Evolutionary conservation across 1,140 invertebrate species (phyloP).

Genomic region (Drosophila kikkawai): DNA sequence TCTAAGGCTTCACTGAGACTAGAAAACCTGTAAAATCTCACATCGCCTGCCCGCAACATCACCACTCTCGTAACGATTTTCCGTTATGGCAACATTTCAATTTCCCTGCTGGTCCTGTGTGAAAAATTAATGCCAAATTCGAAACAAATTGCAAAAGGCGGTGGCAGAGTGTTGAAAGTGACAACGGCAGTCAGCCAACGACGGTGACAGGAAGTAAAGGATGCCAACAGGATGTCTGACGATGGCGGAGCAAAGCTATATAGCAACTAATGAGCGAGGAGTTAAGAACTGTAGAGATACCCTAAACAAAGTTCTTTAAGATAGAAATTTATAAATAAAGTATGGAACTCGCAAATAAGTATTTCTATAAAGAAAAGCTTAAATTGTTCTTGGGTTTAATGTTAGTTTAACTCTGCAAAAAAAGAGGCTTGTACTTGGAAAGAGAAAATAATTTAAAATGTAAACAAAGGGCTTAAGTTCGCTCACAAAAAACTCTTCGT

Average conservation of each 20-base stretch:
- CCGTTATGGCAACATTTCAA: constrained; percentile 81
- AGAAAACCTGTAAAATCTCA: constrained; percentile 35
- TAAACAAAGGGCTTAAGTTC: neutral
- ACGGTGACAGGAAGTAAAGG: constrained; percentile 68
- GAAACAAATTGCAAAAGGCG: constrained; percentile 76
- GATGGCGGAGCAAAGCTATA: neutral
- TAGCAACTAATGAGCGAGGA: constrained; percentile 10
- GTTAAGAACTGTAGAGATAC: neutral
- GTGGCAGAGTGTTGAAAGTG: constrained; percentile 45
- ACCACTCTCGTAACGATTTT: constrained; percentile 58
- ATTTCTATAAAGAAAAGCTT: neutral
- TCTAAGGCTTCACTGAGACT: constrained; percentile 48
- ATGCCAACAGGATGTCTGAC: constrained; percentile 50
- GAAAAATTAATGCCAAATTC: constrained; percentile 81
- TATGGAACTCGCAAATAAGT: too few species aligned
- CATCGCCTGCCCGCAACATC: constrained; percentile 2
- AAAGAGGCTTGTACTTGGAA: neutral
- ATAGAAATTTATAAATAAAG: neutral
- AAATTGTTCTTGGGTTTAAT: neutral
- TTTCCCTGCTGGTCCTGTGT: constrained; percentile 74
- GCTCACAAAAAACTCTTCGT: fast-evolving
- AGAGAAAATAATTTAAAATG: neutral
- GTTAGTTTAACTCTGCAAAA: neutral
- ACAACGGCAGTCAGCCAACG: constrained; percentile 53
- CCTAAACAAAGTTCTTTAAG: neutral